Conservation (phyloP, 2,888 invertebrate genomes). For the Bellardia pandia region DNA sequence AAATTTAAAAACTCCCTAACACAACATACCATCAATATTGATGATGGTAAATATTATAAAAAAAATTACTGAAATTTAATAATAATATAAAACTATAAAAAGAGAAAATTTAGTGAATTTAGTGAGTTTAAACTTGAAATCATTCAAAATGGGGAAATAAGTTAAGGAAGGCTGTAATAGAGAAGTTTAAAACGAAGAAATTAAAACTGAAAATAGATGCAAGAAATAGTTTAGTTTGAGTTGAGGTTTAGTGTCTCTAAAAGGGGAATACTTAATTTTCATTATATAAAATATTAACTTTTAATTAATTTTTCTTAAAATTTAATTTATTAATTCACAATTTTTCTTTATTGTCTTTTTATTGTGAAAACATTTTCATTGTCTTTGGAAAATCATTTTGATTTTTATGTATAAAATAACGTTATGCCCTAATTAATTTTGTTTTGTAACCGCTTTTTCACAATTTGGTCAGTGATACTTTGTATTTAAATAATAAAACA, state of each 20-base stretch:
- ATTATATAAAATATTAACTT: no score
- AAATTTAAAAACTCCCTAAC: constrained; percentile 43
- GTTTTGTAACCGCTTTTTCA: constrained; percentile 9
- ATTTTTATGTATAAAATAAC: not conserved
- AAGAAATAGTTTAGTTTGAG: no score
- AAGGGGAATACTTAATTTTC: no score
- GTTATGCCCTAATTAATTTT: constrained; percentile 38
- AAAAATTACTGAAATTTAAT: constrained; percentile 1
- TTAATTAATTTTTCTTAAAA: not conserved
- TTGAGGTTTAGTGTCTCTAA: no score
- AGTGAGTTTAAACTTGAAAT: constrained; percentile 32
- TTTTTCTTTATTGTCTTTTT: not conserved
- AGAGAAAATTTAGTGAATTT: not conserved
- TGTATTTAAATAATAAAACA: not conserved
- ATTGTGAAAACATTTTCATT: constrained; percentile 8
- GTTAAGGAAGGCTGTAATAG: not conserved
- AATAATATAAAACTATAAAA: not conserved
- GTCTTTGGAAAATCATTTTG: not conserved
- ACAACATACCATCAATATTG: constrained; percentile 19
- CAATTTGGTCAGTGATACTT: constrained; percentile 22
- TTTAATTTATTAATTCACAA: not conserved
- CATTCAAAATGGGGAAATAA: constrained; percentile 29
- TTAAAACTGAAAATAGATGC: not conserved
- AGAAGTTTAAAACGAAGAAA: constrained; percentile 4
- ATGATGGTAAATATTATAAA: not conserved